Conservation (phyloP, 2,797 vertebrate genomes). For the Sorex maritimensis region DNA sequence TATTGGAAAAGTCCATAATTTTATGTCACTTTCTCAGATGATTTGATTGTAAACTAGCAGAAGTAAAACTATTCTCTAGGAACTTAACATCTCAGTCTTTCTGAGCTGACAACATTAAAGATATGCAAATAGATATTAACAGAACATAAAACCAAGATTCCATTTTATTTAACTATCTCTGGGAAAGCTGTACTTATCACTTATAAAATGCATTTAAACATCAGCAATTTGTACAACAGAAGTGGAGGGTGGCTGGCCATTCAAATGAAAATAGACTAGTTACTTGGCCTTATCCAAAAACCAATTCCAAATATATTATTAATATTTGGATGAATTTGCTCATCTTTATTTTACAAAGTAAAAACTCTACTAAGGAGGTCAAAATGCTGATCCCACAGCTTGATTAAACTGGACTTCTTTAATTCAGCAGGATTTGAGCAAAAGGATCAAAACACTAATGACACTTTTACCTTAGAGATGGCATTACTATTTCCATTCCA, state of each 20-base stretch:
- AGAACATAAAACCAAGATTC: conserved; percentile 18
- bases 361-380: conserved; percentile 41
- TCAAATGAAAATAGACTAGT: neutral
- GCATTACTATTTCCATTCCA: neutral
- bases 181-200: conserved; percentile 35
- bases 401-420: conserved; percentile 2
- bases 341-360: conserved; percentile 7
- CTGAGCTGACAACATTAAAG: neutral
- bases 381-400: conserved; percentile 6
- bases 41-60: conserved; percentile 40
- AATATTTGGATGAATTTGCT: neutral
- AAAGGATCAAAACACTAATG: conserved; percentile 2
- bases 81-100: conserved; percentile 35
- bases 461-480: neutral
- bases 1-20: neutral
- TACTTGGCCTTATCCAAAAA: conserved; percentile 31
- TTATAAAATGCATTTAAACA: neutral
- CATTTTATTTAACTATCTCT: neutral
- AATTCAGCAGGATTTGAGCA: neutral
- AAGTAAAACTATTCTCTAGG: conserved; percentile 41
- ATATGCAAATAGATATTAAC: no score
- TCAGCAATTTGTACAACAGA: neutral
- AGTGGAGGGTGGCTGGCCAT: neutral
- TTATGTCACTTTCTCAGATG: conserved; percentile 4
- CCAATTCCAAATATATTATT: neutral